Evolutionary conservation across 2,113 vertebrate genomes (phyloP).

Genomic region (Bos indicus): DNA sequence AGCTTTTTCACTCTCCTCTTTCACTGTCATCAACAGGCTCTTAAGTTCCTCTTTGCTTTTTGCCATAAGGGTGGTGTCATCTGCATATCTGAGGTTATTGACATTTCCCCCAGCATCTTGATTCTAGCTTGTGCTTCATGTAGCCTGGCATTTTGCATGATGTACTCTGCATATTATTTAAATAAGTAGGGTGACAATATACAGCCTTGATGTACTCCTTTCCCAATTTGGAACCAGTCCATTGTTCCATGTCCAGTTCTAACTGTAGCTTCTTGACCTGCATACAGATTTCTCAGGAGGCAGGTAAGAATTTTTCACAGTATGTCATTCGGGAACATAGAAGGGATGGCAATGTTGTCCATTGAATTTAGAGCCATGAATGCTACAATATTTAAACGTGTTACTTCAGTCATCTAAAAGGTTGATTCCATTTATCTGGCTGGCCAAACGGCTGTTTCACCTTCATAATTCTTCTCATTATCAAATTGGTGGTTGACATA

Average conservation of each 20-base stretch:
- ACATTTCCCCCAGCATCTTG: background rate
- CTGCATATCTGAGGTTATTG: background rate
- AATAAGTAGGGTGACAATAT: background rate
- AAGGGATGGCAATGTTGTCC: background rate
- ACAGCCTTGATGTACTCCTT: fast-evolving
- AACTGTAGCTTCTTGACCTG: background rate
- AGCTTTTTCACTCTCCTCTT: background rate
- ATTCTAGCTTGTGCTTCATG: background rate
- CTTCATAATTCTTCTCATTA: background rate
- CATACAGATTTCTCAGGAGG: background rate
- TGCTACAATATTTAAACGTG: background rate
- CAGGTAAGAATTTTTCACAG: background rate
- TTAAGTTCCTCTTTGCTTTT: background rate
- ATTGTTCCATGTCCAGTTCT: background rate
- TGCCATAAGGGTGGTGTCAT: background rate
- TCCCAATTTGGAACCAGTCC: background rate
- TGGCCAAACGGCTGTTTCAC: background rate
- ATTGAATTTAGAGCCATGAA: background rate
- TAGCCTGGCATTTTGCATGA: background rate
- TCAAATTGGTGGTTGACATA: background rate
- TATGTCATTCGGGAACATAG: background rate
- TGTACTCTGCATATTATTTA: background rate
- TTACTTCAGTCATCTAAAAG: background rate
- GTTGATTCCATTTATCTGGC: background rate
- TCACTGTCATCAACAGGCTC: background rate